A percentile compares a stretch with the other conserved stretches of the same genome.
Evolutionary conservation across 2,113 vertebrate species (phyloP).

Genomic region (Nymphicus hollandicus): DNA sequence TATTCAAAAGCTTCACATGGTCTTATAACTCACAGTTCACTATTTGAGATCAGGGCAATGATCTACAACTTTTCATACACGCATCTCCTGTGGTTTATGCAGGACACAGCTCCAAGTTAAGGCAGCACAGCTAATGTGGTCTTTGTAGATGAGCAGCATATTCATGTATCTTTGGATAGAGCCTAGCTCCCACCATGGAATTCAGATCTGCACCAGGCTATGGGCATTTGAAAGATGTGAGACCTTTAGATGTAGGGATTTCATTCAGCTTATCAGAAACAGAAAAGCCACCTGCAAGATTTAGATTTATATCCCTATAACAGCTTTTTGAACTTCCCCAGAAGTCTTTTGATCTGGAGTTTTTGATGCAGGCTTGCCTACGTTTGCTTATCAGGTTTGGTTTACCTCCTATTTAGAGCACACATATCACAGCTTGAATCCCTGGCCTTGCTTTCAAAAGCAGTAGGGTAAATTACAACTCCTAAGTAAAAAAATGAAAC

Average conservation of each 20-base stretch:
- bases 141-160: background rate
- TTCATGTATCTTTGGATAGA: background rate
- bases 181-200: background rate
- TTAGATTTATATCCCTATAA: background rate
- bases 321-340: background rate
- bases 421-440: background rate
- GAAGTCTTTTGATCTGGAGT: conserved; percentile 5
- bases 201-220: background rate
- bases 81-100: background rate
- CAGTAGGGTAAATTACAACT: background rate
- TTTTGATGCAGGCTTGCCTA: background rate
- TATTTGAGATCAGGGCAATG: background rate
- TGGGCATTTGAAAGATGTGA: background rate
- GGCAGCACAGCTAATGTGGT: background rate
- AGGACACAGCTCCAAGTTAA: background rate
- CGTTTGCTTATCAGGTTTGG: background rate
- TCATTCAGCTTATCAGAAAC: conserved; percentile 14
- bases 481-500: background rate
- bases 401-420: background rate
- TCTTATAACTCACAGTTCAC: background rate
- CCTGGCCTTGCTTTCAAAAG: background rate
- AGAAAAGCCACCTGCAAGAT: conserved; percentile 20
- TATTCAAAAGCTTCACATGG: background rate
- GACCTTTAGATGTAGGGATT: background rate
- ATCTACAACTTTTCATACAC: background rate